phyloP scores from a whole-genome alignment of 2,113 vertebrate species.

The Canis aureus region DNA sequence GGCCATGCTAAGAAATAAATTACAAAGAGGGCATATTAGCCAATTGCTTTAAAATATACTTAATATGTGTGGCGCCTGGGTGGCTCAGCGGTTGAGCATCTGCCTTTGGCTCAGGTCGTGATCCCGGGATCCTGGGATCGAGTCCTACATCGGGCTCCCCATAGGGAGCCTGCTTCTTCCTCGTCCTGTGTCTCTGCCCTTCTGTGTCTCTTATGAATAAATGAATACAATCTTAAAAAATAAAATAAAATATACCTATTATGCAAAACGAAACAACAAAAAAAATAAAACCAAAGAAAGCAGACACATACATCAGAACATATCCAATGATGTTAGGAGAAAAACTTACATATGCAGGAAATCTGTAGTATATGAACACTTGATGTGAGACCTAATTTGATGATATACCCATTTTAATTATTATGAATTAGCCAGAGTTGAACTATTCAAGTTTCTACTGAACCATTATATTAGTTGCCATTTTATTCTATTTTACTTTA shows the following conservation, averaged over 20 bases:
- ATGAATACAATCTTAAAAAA: too few species aligned
- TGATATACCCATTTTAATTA: neutral
- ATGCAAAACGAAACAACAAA: neutral
- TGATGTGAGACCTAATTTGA: neutral
- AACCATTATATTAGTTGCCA: neutral
- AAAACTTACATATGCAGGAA: neutral
- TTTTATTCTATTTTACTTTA: neutral
- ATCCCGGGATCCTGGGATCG: too few species aligned
- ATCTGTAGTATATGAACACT: neutral
- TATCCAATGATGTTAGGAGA: neutral
- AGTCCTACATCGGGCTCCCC: too few species aligned
- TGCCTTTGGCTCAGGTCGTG: too few species aligned
- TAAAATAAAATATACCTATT: constrained; percentile 7
- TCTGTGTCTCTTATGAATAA: too few species aligned
- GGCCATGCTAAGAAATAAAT: neutral
- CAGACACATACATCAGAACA: neutral
- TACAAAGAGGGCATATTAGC: neutral
- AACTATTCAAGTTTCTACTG: constrained; percentile 32
- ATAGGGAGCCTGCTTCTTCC: too few species aligned
- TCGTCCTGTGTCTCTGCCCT: too few species aligned
- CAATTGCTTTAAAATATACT: constrained; percentile 39
- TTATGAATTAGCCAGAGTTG: neutral
- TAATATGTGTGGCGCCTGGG: neutral
- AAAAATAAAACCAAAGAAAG: neutral
- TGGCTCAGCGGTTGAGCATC: too few species aligned